Evolutionary conservation across 2,888 invertebrate species (phyloP).

Genomic region (Anthophora plumipes): DNA sequence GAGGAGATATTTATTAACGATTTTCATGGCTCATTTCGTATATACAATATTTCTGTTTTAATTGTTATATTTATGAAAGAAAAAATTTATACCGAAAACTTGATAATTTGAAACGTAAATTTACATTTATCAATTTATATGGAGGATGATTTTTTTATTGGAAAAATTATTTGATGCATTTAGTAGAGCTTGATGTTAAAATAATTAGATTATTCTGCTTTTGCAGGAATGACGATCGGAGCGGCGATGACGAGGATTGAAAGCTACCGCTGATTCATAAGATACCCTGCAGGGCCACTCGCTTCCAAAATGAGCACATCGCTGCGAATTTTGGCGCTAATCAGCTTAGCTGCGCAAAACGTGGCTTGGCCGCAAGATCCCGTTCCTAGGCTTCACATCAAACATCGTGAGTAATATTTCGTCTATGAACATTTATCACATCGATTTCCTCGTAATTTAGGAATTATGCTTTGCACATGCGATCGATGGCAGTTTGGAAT

Average conservation of each 20-base stretch:
- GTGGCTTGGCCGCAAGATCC: constrained; percentile 91
- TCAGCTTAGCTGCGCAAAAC: constrained; percentile 86
- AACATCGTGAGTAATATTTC: constrained; percentile 86
- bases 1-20: too few species aligned
- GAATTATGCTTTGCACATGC: neutral
- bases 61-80: too few species aligned
- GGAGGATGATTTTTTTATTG: too few species aligned
- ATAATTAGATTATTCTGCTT: neutral
- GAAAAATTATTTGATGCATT: too few species aligned
- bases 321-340: constrained; percentile 84
- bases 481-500: too few species aligned
- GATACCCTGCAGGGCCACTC: constrained; percentile 73
- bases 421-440: constrained; percentile 3
- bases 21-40: too few species aligned
- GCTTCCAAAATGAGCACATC: constrained; percentile 78
- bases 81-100: too few species aligned
- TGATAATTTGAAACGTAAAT: too few species aligned
- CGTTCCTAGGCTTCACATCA: constrained; percentile 88
- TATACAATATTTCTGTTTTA: too few species aligned
- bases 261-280: constrained; percentile 77
- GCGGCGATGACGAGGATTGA: constrained; percentile 77
- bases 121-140: too few species aligned
- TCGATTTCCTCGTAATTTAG: neutral
- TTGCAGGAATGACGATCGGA: constrained; percentile 67
- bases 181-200: too few species aligned